Base-by-base conservation (phyloP, 2,797 vertebrate species). In the Parauchenoglanis ngamensis region DNA sequence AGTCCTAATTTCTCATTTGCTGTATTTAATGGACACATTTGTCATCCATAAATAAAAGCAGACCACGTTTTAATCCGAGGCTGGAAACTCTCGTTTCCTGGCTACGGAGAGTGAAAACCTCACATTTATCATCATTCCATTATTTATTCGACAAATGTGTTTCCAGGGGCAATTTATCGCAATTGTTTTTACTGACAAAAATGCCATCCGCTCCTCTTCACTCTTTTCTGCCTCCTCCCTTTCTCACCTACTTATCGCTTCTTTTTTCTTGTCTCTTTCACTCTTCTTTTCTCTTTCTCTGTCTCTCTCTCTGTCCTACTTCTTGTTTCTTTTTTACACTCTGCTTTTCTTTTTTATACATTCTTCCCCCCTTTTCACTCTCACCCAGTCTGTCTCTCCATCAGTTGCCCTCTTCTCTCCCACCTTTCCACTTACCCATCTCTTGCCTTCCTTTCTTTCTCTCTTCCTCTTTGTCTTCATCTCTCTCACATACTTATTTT, bases 31-130 rank as follows among this genome's bases (percentile, higher is more conserved):
- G 63, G 44, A 83, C 61, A 83, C 80, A 68, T 83, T 83, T 31
- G 61, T 67, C 63, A 49, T 68, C 63, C 80, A 68, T 67, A 83
- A 75, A 89, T 57, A 73, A 40, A 82, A 84, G 80, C 73, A 49
- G 80, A 65, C 28, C 78, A 17, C 0, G 12, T 44, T 81, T 81
- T n/a, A 81, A 44, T 7, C 11, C n/a, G 57, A 46, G 63, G 80
- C n/a, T 68, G 63, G 80, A 83, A 67, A 17, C 23, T 5, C 1
- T 63, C 57, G 28, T 56, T 57, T 28, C 3, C 52, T 78, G 76
- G 28, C 7, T 35, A 28, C 13, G 15, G 49, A 28, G 49, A 54
- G n/a, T n/a, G 46, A 76, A 76, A 78, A 28, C n/a, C 56, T 57
- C 77, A 80, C 40, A 31, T 82, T 65, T 82, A 59, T 81, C 59